Conservation (phyloP, 2,888 invertebrate genomes). For the Ceraclea dissimilis region DNA sequence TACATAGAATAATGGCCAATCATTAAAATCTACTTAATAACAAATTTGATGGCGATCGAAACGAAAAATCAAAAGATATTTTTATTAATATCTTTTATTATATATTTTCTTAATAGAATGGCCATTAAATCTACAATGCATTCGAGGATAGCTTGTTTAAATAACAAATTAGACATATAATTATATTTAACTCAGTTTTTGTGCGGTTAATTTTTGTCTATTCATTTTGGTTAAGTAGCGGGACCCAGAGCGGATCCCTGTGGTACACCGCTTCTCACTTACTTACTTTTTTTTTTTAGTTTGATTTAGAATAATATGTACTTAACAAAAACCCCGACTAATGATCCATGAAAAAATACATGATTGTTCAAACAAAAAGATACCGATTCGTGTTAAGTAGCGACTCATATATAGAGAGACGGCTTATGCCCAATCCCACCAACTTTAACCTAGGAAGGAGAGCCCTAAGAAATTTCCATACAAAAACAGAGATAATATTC, state of each 20-base stretch:
- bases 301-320: too few relatives aligned
- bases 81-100: not conserved
- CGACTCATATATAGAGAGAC: not conserved
- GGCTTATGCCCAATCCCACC: too few relatives aligned
- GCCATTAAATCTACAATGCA: not conserved
- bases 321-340: conserved; percentile 1
- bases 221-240: not conserved
- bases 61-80: too few relatives aligned
- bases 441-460: too few relatives aligned
- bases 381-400: not conserved
- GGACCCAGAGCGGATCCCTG: not conserved
- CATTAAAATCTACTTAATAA: too few relatives aligned
- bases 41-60: too few relatives aligned
- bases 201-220: not conserved
- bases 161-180: not conserved
- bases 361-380: conserved; percentile 1
- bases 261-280: not conserved
- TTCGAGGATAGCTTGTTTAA: not conserved
- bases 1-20: too few relatives aligned
- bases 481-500: too few relatives aligned
- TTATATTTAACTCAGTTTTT: conserved; percentile 2
- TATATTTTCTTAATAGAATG: not conserved
- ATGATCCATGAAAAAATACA: conserved; percentile 1
- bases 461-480: too few relatives aligned
- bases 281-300: too few relatives aligned